Evolutionary conservation across 2,888 invertebrate genomes (phyloP).

Genomic region (Agonopterix arenella): DNA sequence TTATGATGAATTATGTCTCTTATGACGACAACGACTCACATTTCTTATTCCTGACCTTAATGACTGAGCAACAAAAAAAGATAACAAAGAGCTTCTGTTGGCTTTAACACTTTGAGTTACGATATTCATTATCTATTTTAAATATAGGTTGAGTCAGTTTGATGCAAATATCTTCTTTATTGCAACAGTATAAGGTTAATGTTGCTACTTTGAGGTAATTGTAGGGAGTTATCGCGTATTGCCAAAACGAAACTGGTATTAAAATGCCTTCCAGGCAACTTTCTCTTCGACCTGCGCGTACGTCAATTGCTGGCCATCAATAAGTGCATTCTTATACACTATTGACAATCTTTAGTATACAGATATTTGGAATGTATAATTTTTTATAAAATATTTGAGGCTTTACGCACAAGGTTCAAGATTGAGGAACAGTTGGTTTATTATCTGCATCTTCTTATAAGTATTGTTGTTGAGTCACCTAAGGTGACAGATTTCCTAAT

Average conservation of each 20-base stretch:
- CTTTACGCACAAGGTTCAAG: too few species aligned
- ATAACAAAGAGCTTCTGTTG: conserved; percentile 9
- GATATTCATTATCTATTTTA: too few species aligned
- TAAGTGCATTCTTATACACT: conserved; percentile 1
- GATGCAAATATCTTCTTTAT: neutral
- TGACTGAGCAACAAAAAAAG: conserved; percentile 4
- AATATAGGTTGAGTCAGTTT: too few species aligned
- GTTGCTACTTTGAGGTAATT: too few species aligned
- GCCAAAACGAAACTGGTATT: conserved; percentile 32
- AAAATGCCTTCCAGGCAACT: conserved; percentile 18
- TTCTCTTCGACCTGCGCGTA: conserved; percentile 27
- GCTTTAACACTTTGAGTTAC: neutral
- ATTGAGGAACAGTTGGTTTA: too few species aligned
- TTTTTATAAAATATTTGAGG: too few species aligned
- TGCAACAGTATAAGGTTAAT: conserved; percentile 4
- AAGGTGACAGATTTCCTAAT: neutral
- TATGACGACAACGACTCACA: neutral
- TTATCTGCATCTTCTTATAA: too few species aligned
- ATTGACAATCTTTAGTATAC: too few species aligned
- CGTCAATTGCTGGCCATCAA: conserved; percentile 5
- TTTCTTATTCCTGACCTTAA: conserved; percentile 7
- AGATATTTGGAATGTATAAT: too few species aligned
- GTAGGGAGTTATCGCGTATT: conserved; percentile 5
- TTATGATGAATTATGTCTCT: too few species aligned
- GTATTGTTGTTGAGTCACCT: neutral